Evolutionary conservation across 2,888 invertebrate genomes (phyloP), one percentile per base, ranked within the genome.

Genomic region (Rhingia rostrata): DNA sequence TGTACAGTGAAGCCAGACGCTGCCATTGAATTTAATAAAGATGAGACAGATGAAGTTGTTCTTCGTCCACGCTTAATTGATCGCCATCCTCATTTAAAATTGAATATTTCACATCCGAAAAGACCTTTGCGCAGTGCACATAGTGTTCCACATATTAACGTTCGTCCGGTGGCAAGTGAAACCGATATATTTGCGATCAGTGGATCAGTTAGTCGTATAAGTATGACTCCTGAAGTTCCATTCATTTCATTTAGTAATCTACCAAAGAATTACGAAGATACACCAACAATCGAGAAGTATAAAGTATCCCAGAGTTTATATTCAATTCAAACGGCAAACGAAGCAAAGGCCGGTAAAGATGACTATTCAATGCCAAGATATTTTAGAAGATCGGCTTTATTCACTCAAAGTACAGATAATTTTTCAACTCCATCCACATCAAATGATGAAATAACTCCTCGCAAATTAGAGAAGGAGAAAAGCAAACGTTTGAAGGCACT

Each of bases 291-390:
- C n/a, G 91, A 91, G 45, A 90, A 91, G 75, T 92, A 92, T 81
- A 89, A 90, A 14, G 92, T 91, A 35, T 90, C 91, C 4, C 89
- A 90, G 69, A 91, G 91, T 85, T 88, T 92, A 4, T 91, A 91
- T 60, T 91, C 91, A 12, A 93, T 93, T 75, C 93, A 93, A 88
- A 92, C 93, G 53, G 92, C 93, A 0, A 93, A 93, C 51, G 89
- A 88, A 10, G 89, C 88, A 0, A 88, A 89, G 63, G 92, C 92
- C 39, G 91, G 92, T 33, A 92, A 93, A 81, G 87, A 88, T 12
- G 94, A 94, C 85, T 94, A 93, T 69, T 93, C 94, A 22, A 94
- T 94, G 94, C 94, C 94, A 0, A 91, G 94, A 75, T 94, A 94
- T 87, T 94, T 93, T 86, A 93, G 94, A 0, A 90, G 92, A 1